These are phyloP conservation scores for Gallinago undulata DNA, from an alignment of 2,113 vertebrate species.

Conservation along the genomic window DNA sequence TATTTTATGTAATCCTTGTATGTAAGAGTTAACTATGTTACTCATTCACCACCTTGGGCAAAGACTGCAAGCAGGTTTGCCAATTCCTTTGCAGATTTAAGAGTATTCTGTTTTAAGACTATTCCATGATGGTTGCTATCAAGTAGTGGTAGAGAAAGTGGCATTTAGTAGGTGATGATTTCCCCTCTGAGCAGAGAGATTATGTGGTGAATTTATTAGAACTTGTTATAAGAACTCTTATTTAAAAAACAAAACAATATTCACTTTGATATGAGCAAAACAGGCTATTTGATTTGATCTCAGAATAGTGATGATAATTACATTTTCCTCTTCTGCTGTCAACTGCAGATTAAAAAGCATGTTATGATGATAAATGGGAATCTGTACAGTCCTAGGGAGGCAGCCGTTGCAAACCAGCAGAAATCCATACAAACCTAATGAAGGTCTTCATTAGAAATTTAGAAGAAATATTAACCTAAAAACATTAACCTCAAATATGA, in stretches of 20 bases:
- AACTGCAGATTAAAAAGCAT: neutral
- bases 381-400: neutral
- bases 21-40: neutral
- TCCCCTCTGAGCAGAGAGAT: neutral
- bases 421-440: neutral
- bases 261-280: neutral
- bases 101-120: neutral
- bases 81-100: neutral
- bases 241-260: neutral
- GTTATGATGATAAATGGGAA: neutral
- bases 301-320: neutral
- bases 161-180: neutral
- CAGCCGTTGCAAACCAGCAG: neutral
- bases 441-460: neutral
- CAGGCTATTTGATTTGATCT: neutral
- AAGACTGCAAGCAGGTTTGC: neutral
- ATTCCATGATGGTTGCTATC: neutral
- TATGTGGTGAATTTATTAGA: neutral
- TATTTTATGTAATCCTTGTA: neutral
- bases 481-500: neutral
- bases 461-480: neutral
- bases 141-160: neutral
- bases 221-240: neutral
- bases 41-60: neutral
- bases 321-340: neutral